These are phyloP conservation scores for Argopecten irradians DNA, from an alignment of 1,140 invertebrate genomes.

Conservation along the genomic window DNA sequence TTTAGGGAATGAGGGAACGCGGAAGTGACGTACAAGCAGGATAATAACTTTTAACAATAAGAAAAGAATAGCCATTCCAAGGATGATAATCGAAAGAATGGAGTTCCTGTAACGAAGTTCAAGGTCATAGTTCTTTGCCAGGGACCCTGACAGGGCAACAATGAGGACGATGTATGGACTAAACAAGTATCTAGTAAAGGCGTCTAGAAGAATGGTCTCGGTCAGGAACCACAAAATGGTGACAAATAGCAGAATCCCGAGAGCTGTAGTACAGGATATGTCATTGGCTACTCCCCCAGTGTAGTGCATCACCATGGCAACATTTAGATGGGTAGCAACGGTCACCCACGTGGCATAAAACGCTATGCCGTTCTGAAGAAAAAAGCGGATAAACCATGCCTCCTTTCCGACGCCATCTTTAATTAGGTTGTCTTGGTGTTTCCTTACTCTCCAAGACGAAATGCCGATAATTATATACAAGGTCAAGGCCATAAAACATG, in stretches of 20 bases:
- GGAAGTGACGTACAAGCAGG: constrained; percentile 50
- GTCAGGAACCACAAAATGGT: constrained; percentile 63
- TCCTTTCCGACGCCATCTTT: constrained; percentile 27
- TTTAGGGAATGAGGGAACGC: constrained; percentile 38
- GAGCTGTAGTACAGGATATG: constrained; percentile 30
- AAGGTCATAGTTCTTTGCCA: constrained; percentile 60
- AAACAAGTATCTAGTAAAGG: constrained; percentile 67
- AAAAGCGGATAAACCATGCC: constrained; percentile 57
- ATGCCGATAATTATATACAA: constrained; percentile 39
- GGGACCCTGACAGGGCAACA: constrained; percentile 61
- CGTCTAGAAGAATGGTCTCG: constrained; percentile 67
- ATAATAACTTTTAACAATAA: constrained; percentile 49
- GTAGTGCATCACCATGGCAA: constrained; percentile 60
- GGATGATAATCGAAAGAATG: constrained; percentile 44
- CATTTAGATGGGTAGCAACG: constrained; percentile 60
- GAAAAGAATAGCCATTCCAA: constrained; percentile 33
- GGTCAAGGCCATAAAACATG: constrained; percentile 35
- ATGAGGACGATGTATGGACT: constrained; percentile 68
- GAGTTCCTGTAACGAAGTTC: constrained; percentile 51
- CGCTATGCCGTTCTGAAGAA: constrained; percentile 66
- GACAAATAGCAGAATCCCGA: constrained; percentile 51
- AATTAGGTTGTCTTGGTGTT: neutral
- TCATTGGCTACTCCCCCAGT: constrained; percentile 15
- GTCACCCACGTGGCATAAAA: constrained; percentile 64
- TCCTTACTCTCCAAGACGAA: constrained; percentile 44